These are phyloP conservation scores for Rhagonycha fulva DNA, from an alignment of 2,888 invertebrate genomes.

Conservation along the genomic window DNA sequence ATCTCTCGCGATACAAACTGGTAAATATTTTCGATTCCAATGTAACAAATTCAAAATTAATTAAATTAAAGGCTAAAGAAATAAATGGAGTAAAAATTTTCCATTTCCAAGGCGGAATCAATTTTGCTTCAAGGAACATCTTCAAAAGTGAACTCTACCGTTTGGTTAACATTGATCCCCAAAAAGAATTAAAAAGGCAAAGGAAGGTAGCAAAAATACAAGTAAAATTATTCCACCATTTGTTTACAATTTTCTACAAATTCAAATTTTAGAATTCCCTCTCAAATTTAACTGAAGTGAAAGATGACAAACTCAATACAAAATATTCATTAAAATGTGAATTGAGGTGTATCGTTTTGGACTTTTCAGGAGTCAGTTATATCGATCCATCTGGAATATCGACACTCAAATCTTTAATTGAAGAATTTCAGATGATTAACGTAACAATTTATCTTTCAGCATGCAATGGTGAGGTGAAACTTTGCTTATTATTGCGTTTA, in stretches of 20 bases:
- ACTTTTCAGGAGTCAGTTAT: conserved; percentile 66
- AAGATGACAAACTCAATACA: neutral
- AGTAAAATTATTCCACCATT: neutral
- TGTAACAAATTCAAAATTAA: neutral
- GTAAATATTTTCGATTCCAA: conserved; percentile 47
- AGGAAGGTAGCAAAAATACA: conserved; percentile 50
- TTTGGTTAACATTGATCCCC: conserved; percentile 58
- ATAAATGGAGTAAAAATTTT: conserved; percentile 69
- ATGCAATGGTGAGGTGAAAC: conserved; percentile 54
- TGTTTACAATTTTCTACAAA: neutral
- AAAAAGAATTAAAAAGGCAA: conserved; percentile 53
- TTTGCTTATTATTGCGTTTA: neutral
- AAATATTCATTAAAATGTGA: conserved; percentile 28
- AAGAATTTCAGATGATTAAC: conserved; percentile 59
- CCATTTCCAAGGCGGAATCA: conserved; percentile 69
- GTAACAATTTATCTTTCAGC: conserved; percentile 61
- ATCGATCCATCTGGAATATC: conserved; percentile 69
- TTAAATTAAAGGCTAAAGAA: conserved; percentile 59
- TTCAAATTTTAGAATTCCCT: neutral
- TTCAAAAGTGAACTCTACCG: conserved; percentile 61
- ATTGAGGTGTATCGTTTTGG: conserved; percentile 58
- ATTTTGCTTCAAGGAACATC: conserved; percentile 66
- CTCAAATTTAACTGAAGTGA: neutral
- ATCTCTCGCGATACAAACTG: conserved; percentile 64
- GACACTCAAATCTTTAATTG: conserved; percentile 58